Conservation (phyloP, 30 jellyfish, hydroid and myxozoan genomes). For the Aurelia sp. region DNA sequence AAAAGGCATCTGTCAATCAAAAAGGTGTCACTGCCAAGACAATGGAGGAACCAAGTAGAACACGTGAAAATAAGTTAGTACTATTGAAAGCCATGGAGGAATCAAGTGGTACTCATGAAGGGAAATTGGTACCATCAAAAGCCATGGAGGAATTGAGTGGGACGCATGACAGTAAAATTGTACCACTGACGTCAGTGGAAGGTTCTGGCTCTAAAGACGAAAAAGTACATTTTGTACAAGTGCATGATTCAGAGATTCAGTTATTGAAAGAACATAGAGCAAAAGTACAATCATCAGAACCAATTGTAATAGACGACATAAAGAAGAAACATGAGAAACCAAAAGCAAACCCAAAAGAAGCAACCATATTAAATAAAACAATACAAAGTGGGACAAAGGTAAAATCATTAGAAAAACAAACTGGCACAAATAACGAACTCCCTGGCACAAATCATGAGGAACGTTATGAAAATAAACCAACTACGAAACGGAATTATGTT, state of each 20-base stretch:
- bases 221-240: constrained; percentile 53
- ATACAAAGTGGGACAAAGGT: background rate
- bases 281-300: constrained; percentile 69
- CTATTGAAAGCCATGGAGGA: constrained; percentile 3
- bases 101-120: background rate
- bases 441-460: constrained; percentile 1
- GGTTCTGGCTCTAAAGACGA: constrained; percentile 4
- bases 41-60: constrained; percentile 3
- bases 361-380: constrained; percentile 39
- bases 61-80: background rate
- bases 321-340: constrained; percentile 75
- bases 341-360: constrained; percentile 80
- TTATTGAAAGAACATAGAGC: constrained; percentile 53
- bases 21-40: background rate
- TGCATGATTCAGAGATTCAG: constrained; percentile 56
- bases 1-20: background rate
- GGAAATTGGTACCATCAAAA: background rate
- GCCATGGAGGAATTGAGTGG: background rate
- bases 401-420: background rate
- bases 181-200: constrained; percentile 1
- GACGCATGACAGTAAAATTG: background rate
- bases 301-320: constrained; percentile 88
- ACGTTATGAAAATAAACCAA: constrained; percentile 20
- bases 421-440: constrained; percentile 3
- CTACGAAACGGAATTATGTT: constrained; percentile 56